Base-by-base conservation (phyloP, 1,140 invertebrate genomes). In the Euura lappo region DNA sequence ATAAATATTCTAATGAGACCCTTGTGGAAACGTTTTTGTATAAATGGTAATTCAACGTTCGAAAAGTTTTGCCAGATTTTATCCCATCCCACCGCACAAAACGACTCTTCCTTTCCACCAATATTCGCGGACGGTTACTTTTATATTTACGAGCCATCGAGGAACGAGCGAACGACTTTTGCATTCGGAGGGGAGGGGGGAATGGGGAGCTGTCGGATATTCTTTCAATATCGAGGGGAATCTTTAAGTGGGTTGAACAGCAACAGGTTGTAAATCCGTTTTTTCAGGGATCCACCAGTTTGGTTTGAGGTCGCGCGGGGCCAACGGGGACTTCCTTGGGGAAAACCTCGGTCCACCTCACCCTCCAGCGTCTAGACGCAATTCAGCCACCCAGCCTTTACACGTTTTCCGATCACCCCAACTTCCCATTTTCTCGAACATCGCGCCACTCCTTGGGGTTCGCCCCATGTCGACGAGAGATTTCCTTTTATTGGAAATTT, bases 201-300 rank as follows among this genome's bases (percentile, higher is more conserved):
- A 74, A 77, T 74, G 77, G 76, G 74, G 75, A 69, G 78, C n/a
- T 83, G 84, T 85, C 82, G 82, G 83, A 87, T 87, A 87, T 86
- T 87, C 85, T 87, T 86, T 86, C 86, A 86, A 88, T 88, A 88
- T 88, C 84, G 86, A 87, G 85, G 86, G 86, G 87, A 86, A 87
- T 86, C 85, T 87, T 88, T 87, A 87, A 88, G 85, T 86, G 85
- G 84, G 79, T 84, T 74, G 73, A 73, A 71, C 72, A 28, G 86
- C 87, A 88, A 87, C 87, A 88, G 87, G 87, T 88, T 88, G 87
- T 86, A 87, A 88, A 87, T 88, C 86, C 84, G 85, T 86, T 88
- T 87, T 86, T 87, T 85, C 85, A 85, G 83, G 82, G 82, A 85
- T 85, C 79, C 73, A 69, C 75, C 82, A 79, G 79, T 86, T 86